Base-by-base conservation (phyloP, 2,888 invertebrate species). In the Rhimphoctona megacephalus region DNA sequence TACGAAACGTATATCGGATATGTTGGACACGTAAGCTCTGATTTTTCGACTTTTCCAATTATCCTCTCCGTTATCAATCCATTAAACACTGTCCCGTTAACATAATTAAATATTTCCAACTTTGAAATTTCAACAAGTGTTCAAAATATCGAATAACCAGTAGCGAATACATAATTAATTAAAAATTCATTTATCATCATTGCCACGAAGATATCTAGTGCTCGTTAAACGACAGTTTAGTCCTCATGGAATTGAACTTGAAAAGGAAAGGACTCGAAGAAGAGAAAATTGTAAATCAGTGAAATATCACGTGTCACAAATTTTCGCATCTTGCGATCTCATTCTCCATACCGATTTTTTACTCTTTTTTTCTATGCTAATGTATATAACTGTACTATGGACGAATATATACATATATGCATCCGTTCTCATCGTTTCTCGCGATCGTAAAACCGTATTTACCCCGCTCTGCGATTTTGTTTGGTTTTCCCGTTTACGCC, bases 361-460 rank as follows among this genome's bases (percentile, higher is more conserved):
- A 22, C 70, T 73, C 61, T 36, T 49, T 52, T 76, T 33, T 64
- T 61, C 43, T 77, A 46, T 49, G 8, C 57, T 52, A 81, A 72
- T 61, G 46, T 39, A 64, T 79, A 39, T 43, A 69, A 54, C 72
- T 61, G 30, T 43, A 17, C 70, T 14, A 17, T 33, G 36, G 8
- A 54, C 33, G 57, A n/a, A 19, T 57, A 52, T 36, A 54, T n/a
- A 52, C 22, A 8, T 64, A 22, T 80, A 64, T 25, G 36, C 43
- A 25, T 66, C 77, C 46, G 67, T 87, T 76, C 87, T 80, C 70
- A 77, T 82, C 87, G 74, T 33, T 83, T 88, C 88, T 84, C 81
- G 46, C 73, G 90, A 90, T 91, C 91, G 88, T 92, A 91, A 92
- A 92, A 91, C 85, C 88, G 87, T 91, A 89, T 88, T 90, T 88